Evolutionary conservation across 2,113 vertebrate genomes (phyloP), one percentile per base, ranked within the genome.

Genomic region (Hippopotamus amphibius): DNA sequence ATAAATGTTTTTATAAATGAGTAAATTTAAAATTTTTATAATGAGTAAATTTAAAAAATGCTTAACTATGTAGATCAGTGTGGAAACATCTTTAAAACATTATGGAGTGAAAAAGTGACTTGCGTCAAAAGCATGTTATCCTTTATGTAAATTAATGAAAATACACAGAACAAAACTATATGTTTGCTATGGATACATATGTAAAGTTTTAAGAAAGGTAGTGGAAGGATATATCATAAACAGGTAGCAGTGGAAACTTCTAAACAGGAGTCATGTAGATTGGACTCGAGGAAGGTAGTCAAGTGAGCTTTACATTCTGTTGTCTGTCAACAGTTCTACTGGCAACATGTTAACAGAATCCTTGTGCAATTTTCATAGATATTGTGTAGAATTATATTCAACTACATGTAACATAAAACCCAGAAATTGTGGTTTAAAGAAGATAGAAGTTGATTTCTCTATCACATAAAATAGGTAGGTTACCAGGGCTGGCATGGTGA

Each of bases 181-280:
- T 3, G 63, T 80, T 83, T 77, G 69, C 3, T 68, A 3, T 90
- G 30, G 24, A 21, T 26, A 55, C 10, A 43, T 15, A 19, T 2
- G 19, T 33, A 65, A 19, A 85, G 7, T 68, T 74, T 88, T 61
- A 76, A 94, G 76, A 77, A 88, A 72, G 65, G 14, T 2, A 77
- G 24, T 71, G 9, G 69, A 55, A 80, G n/a, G 30, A n/a, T 85
- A 90, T 90, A 90, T 59, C n/a, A 57, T 71, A 93, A 76, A 79
- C 8, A 68, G 6, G 33, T 24, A 74, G 17, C 8, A 57, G 6
- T 48, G 30, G 79, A 66, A 89, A 94, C 19, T 82, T 96, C 33
- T 79, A 74, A 84, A 90, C 6, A 53, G 28, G 15, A n/a, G 3
- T 74, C 6, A 43, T 65, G 5, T 63, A 61, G 26, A 71, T 33